Base-by-base conservation (phyloP, 1,140 invertebrate genomes). In the Dendroctonus ponderosae region DNA sequence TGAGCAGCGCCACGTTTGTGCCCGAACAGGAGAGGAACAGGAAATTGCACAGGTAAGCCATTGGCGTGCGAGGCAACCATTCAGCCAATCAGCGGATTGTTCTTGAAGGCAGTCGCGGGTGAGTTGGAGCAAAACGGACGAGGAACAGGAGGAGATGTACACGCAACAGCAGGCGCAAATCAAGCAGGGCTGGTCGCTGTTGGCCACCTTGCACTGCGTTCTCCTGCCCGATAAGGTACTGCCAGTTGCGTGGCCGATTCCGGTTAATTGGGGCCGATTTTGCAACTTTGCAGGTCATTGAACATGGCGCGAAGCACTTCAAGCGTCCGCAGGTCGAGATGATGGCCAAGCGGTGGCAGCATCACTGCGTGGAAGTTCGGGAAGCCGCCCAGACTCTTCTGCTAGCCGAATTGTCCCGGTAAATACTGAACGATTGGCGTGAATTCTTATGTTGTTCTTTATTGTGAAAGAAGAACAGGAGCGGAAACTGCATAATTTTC, bases 291-390 rank as follows among this genome's bases (percentile, higher is more conserved):
- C 65, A 75, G 73, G 76, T 78, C 5, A 73, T 77, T 0, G 72
- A 73, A 69, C 69, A 83, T 68, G 91, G 92, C 26, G 85, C 87
- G 0, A 88, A 89, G 69, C 86, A 86, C 58, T 98, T 96, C 76
- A 94, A 97, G 77, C 85, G 92, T 15, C 94, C 96, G 0, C 91
- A 95, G 79, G 92, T 99, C 0, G 97, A 99, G 79, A 95, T 98
- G 87, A 86, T 99, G 83, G 97, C 96, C 7, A 86, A 95, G 37
- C 84, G 95, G 50, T 99, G 97, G 97, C 97, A 99, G 79, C 97
- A 99, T 82, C 91, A 97, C 68, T 99, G 97, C 80, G 84, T 99
- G 6, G 97, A 99, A 83, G 94, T 96, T 51, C 81, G 97, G 7
- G 95, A 98, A 80, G 97, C 97, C 0, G 92, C 96, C 0, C 97